Conservation (phyloP, 2,888 invertebrate species). For the Diaprepes abbreviatus region DNA sequence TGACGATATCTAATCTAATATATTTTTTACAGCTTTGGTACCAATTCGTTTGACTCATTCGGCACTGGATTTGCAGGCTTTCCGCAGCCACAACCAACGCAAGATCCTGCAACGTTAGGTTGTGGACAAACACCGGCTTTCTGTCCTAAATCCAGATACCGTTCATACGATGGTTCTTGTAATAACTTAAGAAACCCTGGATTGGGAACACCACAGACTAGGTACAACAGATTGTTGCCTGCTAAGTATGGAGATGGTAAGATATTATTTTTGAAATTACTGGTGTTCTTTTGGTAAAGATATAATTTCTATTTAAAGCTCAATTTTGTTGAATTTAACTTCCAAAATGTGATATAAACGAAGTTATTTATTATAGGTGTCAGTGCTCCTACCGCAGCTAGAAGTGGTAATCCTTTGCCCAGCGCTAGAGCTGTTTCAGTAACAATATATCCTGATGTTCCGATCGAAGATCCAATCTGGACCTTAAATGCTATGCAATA, state of each 20-base stretch:
- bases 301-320: too few species aligned
- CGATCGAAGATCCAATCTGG: constrained; percentile 79
- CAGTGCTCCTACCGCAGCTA: constrained; percentile 73
- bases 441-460: constrained; percentile 78
- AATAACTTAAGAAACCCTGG: constrained; percentile 89
- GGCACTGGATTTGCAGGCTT: constrained; percentile 20
- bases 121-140: constrained; percentile 53
- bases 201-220: constrained; percentile 84
- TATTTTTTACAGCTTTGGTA: constrained; percentile 10
- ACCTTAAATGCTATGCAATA: constrained; percentile 84
- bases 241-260: constrained; percentile 80
- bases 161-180: constrained; percentile 92
- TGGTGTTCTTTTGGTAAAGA: too few species aligned
- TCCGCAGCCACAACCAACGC: constrained; percentile 37
- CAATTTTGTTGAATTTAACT: too few species aligned
- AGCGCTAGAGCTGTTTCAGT: constrained; percentile 79
- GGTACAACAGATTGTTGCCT: constrained; percentile 76
- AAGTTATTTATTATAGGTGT: constrained; percentile 71
- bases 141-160: constrained; percentile 73
- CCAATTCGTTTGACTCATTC: constrained; percentile 3
- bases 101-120: constrained; percentile 48
- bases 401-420: constrained; percentile 77
- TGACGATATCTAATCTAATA: not conserved
- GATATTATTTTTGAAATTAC: constrained; percentile 50
- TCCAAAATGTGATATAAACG: too few species aligned